Evolutionary conservation across 1,140 invertebrate genomes (phyloP), one percentile per base, ranked within the genome.

Genomic region (Drosophila guanche): DNA sequence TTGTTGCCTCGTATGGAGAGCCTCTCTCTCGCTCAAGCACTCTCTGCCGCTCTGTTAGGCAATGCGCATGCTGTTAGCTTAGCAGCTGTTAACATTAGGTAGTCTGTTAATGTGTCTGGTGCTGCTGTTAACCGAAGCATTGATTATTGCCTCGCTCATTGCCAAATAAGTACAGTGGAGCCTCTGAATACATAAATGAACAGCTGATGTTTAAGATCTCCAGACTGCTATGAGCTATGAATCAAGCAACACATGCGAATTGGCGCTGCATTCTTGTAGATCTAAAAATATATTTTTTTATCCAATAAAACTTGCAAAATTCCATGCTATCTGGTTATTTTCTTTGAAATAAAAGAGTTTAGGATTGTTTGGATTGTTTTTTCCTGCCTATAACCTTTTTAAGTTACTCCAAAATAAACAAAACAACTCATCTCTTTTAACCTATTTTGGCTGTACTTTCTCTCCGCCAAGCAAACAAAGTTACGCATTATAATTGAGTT

Each of bases 21-120:
- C 27, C 55, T 69, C 66, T 56, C 23, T 70, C 33, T 29, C 37
- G 20, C 46, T 41, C 43, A 60, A 25, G 45, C 12, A 43, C 14
- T 40, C 41, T 43, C 20, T 51, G 16, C 42, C 29, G 47, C 54
- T 25, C 50, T 52, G 53, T 46, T 23, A 22, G 29, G 43, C 7
- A 43, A 45, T 77, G 76, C 81, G 73, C 81, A 75, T 65, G 46
- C 72, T 84, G 70, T 76, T 67, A 76, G 48, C 8, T 52, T 37
- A 45, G 51, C 58, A 60, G 60, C 37, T 52, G 55, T 75, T 59
- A 33, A 20, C 20, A 16, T 41, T 14, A n/a, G 7, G 23, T 47
- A 8, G 23, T 5, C 27, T 48, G 61, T 54, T 57, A 61, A 43
- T 48, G 46, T 29, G n/a, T 10, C 37, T 51, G 5, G 23, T 29